Percentiles rank a stretch among this genome's conserved stretches.
These are phyloP conservation scores for Bugulina stolonifera DNA, from an alignment of 2,888 invertebrate species.

Conservation along the genomic window DNA sequence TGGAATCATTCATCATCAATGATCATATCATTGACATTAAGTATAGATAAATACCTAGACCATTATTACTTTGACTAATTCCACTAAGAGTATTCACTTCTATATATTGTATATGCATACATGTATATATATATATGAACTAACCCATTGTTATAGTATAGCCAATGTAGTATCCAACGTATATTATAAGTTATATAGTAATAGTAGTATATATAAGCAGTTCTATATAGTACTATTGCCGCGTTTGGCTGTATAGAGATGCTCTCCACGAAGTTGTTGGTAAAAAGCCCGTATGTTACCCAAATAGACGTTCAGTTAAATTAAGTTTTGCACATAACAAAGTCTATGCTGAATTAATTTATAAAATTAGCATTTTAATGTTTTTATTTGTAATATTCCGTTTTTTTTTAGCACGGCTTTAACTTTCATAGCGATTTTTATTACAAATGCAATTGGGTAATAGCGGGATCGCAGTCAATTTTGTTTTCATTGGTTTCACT, in stretches of 20 bases:
- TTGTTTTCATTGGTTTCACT: constrained; percentile 25
- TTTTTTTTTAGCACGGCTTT: too few relatives aligned
- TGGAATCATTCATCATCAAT: too few relatives aligned
- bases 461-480: neutral
- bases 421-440: too few relatives aligned
- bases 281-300: constrained; percentile 12
- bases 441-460: neutral
- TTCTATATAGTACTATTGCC: neutral
- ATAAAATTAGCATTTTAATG: neutral
- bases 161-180: neutral
- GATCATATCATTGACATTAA: too few relatives aligned
- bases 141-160: constrained; percentile 20
- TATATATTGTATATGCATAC: neutral
- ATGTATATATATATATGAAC: neutral
- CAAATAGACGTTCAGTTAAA: neutral
- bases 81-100: neutral
- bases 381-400: neutral
- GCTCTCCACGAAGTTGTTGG: neutral
- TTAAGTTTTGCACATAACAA: neutral
- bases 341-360: constrained; percentile 7
- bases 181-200: neutral
- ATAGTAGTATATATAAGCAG: neutral
- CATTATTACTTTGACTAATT: too few relatives aligned
- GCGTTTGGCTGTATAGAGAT: neutral
- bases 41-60: too few relatives aligned